phyloP scores from a whole-genome alignment of 23 tunicate species.

The Diplosoma virens region DNA sequence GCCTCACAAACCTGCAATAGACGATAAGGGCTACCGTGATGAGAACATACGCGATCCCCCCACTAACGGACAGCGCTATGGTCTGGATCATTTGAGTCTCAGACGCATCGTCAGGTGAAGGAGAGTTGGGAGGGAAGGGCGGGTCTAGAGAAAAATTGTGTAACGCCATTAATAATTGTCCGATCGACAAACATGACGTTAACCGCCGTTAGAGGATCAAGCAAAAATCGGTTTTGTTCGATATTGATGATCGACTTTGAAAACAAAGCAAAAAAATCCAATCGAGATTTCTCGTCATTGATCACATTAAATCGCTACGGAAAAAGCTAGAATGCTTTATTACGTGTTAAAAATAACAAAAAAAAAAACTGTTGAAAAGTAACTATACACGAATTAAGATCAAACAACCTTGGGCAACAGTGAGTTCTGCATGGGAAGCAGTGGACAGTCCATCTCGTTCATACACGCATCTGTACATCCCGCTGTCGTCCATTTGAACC shows the following conservation, averaged over 20 bases:
- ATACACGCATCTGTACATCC: conserved; percentile 60
- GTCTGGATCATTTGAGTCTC: conserved; percentile 59
- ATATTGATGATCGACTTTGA: no score
- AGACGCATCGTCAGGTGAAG: not conserved
- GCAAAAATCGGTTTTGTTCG: no score
- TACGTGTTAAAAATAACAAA: not conserved
- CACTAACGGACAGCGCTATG: conserved; percentile 75
- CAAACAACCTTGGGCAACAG: conserved; percentile 40
- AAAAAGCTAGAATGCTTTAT: no score
- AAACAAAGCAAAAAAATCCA: no score
- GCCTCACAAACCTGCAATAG: conserved; percentile 81
- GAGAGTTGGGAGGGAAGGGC: not conserved
- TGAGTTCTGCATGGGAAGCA: conserved; percentile 4
- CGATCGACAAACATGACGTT: no score
- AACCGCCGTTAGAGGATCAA: no score
- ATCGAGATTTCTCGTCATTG: no score
- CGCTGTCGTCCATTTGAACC: conserved; percentile 28
- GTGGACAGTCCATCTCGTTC: conserved; percentile 34
- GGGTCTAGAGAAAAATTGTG: not conserved
- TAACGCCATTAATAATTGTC: no score
- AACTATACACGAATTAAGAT: not conserved
- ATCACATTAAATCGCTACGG: no score
- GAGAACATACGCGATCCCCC: conserved; percentile 72
- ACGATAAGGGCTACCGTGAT: conserved; percentile 67
- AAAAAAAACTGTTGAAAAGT: not conserved